Conservation (phyloP, 2,113 vertebrate genomes). For the Chaetodon auriga region DNA sequence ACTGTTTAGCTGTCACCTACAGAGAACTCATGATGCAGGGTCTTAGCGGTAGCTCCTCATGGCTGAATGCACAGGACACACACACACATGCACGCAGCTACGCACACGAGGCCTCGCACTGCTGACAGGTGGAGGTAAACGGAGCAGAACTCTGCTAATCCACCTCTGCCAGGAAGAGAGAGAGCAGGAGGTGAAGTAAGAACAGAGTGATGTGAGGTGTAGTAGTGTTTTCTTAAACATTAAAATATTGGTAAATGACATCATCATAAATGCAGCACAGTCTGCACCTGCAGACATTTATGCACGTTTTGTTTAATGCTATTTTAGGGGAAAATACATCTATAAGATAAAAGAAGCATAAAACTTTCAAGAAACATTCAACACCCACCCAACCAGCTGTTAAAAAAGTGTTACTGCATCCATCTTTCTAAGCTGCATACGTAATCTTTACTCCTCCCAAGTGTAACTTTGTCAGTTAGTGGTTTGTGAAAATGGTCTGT, state of each 20-base stretch:
- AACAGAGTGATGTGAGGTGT: conserved; percentile 43
- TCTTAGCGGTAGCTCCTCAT: conserved; percentile 85
- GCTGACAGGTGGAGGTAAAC: conserved; percentile 93
- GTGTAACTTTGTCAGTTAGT: background rate
- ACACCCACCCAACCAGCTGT: background rate
- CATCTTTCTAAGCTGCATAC: background rate
- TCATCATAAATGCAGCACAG: conserved; percentile 10
- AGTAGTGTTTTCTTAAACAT: conserved; percentile 53
- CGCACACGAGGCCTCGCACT: conserved; percentile 67
- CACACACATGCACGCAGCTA: conserved; percentile 62
- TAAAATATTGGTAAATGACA: conserved; percentile 25
- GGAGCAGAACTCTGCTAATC: conserved; percentile 91
- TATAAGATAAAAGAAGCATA: background rate
- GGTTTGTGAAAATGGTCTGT: background rate
- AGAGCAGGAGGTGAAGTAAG: conserved; percentile 55
- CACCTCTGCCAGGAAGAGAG: conserved; percentile 78
- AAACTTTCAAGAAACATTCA: background rate
- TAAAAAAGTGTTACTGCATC: background rate
- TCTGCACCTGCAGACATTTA: conserved; percentile 11
- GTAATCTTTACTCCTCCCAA: background rate
- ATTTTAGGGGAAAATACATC: background rate
- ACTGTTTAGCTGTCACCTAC: conserved; percentile 90
- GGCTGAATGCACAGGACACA: conserved; percentile 90
- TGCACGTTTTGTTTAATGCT: background rate
- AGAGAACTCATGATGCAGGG: conserved; percentile 86